Evolutionary conservation across 2,888 invertebrate genomes (phyloP), one percentile per base, ranked within the genome.

Genomic region (Drosophila differens): DNA sequence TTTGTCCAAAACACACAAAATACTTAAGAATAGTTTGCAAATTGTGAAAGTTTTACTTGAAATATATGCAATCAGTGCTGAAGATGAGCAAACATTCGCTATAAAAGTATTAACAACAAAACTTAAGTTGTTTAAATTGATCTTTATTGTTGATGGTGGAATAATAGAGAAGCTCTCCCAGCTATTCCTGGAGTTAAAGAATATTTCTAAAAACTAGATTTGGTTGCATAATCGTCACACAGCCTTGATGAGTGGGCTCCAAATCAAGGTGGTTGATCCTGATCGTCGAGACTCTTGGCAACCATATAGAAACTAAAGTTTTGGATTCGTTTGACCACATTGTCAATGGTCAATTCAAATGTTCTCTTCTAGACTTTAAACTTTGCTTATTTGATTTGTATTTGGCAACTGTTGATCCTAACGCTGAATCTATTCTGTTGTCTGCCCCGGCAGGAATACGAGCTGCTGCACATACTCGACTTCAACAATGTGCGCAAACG

Each of bases 401-500:
- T 19, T 41, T 37, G 7, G 6, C 16, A 37, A 33, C 12, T 12
- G 12, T 35, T 35, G 35, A 35, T 14, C 14, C 14, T 35, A 35
- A n/a, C 39, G 9, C 5, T 44, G 5, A 22, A 2, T n/a, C 1
- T 5, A 10, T 4, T 68, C 25, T 57, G 4, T 1, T 16, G 16
- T 47, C 47, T 16, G 47, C 10, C n/a, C 14, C 94, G 79, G 78
- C 95, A 97, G 95, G 97, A 98, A 85, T 99, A 99, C 94, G 98
- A 99, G 94, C 95, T 99, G 90, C 95, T 99, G 86, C 98, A 98
- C 94, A 99, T 99, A 94, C 95, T 99, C 92, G 99, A 99, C 95
- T 99, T 99, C 94, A 99, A 99, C 95, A 99, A 99, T 94, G 97
- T 98, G 85, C 95, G 99, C 89, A 99, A 99, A 94, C 95, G 99